Evolutionary conservation across 2,888 invertebrate genomes (phyloP), one percentile per base, ranked within the genome.

Genomic region (Ischnura elegans): DNA sequence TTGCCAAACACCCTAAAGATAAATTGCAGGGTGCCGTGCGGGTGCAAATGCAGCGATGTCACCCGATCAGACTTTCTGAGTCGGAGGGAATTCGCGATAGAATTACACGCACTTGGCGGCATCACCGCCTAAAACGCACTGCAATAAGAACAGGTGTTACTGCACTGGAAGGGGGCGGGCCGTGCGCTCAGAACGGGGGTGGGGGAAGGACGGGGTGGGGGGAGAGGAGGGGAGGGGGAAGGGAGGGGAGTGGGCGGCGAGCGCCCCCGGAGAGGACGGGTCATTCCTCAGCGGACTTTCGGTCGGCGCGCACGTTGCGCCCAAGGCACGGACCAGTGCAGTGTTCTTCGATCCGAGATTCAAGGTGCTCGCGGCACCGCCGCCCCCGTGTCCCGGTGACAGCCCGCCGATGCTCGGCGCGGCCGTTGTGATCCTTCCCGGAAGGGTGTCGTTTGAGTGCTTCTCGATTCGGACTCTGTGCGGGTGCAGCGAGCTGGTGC

Each of bases 131-230:
- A 94, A 94, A 94, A 93, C 93, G 93, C n/a, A 94, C 55, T 90
- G 93, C 94, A 94, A 94, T 94, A 94, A 94, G 94, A 94, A 94
- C 94, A 94, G 94, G 94, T 94, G 94, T 94, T 94, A 94, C 94
- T 94, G 94, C 94, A n/a, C n/a, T 94, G 84, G 45, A 36, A 76
- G 76, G n/a, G 36, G n/a, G 13, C 29, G 76, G 76, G 76, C 8
- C 29, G 76, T 36, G 21, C 51, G 51, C 8, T 51, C 19, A 19
- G n/a, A n/a, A 13, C 51, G 13, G 51, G 51, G 51, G 2, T 61
- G n/a, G n/a, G 25, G 61, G 61, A 61, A 61, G 61, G 61, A n/a
- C 4, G 21, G 61, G 25, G 61, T 8, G 21, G 61, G 21, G 21
- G 61, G 25, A 61, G 61, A 25, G 61, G 25, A 5, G 16, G 61